Base-by-base conservation (phyloP, 2,888 invertebrate genomes). In the Trichogramma dendrolimi region DNA sequence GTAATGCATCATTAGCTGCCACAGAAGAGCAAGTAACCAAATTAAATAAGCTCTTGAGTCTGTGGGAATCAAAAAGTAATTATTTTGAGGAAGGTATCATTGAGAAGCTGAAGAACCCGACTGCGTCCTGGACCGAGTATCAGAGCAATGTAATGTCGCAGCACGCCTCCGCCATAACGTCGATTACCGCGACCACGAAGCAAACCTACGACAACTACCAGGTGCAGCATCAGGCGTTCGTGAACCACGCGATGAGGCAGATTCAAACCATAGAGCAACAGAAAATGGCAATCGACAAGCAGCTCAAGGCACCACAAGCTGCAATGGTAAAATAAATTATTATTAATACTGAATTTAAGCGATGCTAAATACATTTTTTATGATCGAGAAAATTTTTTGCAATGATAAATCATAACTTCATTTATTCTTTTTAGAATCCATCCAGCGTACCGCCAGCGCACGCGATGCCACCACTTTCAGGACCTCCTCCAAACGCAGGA, bases 61-160 rank as follows among this genome's bases (percentile, higher is more conserved):
- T 98, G 51, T 99, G 99, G 99, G 96, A 97, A 82, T 93, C 94
- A 69, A 96, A 98, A 83, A 88, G 90, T 67, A 90, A 93, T 82
- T 93, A 93, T 82, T 90, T 94, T 78, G 89, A 90, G 77, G 83
- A 87, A 10, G 84, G 87, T 7, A 91, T 92, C 68, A 89, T 94
- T 72, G 90, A 91, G 67, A 91, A 92, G 80, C 85, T 97, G 82
- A 90, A 92, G 76, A 90, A 91, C 70, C 95, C 96, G 1, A 86
- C 88, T 67, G 85, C 87, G 60, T 92, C 94, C n/a, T 90, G 94
- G 84, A 89, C 91, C 72, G 90, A 91, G 73, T 94, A 93, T 79
- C 92, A 96, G 83, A 88, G 91, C 66, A 88, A 88, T 77, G 82
- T 95, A 70, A 87, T 94, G 72, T 86, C 90, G 27, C 88, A 90